Conservation (phyloP, 2,113 vertebrate genomes). For the Marmota flaviventris region DNA sequence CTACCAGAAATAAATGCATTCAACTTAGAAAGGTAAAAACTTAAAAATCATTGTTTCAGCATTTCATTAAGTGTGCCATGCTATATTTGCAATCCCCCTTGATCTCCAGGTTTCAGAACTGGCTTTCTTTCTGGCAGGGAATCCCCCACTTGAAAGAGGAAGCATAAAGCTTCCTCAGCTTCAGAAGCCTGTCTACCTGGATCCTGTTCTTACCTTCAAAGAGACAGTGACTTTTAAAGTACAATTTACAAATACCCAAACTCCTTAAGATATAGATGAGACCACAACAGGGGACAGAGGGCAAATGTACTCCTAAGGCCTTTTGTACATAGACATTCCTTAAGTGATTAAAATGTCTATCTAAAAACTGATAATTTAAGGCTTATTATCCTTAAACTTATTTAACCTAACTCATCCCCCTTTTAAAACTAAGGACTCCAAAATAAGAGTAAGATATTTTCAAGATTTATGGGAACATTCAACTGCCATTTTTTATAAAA, state of each 20-base stretch:
- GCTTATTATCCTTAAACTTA: neutral
- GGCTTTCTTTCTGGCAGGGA: conserved; percentile 15
- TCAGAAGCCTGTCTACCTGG: neutral
- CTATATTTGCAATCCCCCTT: neutral
- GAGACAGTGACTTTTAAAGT: neutral
- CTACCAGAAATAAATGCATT: conserved; percentile 54
- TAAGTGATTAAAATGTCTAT: neutral
- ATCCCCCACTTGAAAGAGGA: neutral
- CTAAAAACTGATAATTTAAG: neutral
- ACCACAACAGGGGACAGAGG: neutral
- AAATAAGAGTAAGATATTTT: neutral
- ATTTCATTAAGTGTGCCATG: neutral
- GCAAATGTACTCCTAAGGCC: neutral
- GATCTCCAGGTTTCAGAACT: neutral
- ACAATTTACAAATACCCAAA: neutral
- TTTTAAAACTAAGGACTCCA: neutral
- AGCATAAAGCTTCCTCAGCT: neutral
- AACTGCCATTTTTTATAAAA: neutral
- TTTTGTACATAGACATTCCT: neutral
- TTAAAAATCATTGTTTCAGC: neutral
- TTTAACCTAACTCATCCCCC: neutral
- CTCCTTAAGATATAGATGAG: neutral
- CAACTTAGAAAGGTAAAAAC: neutral
- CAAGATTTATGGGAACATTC: neutral
- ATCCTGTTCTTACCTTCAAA: conserved; percentile 14